These are phyloP conservation scores for Spodoptera picta DNA, from an alignment of 2,888 invertebrate genomes.

Conservation along the genomic window DNA sequence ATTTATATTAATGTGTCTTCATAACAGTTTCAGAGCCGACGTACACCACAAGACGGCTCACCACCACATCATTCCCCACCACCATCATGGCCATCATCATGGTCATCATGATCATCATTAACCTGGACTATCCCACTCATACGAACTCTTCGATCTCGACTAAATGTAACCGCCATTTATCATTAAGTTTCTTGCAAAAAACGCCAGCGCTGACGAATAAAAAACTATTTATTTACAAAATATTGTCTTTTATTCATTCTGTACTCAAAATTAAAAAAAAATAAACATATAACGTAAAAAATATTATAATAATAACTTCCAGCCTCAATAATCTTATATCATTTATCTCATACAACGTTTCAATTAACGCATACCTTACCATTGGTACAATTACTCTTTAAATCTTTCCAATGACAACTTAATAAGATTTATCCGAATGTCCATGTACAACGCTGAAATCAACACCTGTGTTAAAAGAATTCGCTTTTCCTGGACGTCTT, in stretches of 20 bases:
- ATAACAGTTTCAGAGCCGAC: slow-evolving; percentile 74
- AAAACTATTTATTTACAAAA: slow-evolving; percentile 48
- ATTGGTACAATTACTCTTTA: no score
- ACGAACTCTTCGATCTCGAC: slow-evolving; percentile 63
- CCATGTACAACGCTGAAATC: slow-evolving; percentile 72
- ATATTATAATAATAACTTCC: no score
- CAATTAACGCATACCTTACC: no score
- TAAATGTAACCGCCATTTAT: slow-evolving; percentile 49
- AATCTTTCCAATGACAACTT: not conserved
- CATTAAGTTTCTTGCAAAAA: slow-evolving; percentile 50
- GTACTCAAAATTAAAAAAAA: no score
- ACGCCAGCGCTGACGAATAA: slow-evolving; percentile 72
- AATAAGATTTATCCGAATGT: slow-evolving; percentile 31
- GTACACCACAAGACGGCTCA: slow-evolving; percentile 74
- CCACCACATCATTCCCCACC: slow-evolving; percentile 68
- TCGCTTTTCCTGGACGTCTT: slow-evolving; percentile 46
- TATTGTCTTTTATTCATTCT: slow-evolving; percentile 37
- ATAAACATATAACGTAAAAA: no score
- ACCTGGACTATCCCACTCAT: slow-evolving; percentile 57
- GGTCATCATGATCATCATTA: slow-evolving; percentile 64
- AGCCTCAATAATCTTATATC: no score
- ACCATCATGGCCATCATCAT: slow-evolving; percentile 55
- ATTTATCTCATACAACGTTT: no score
- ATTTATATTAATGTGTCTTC: slow-evolving; percentile 1
- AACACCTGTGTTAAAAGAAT: slow-evolving; percentile 61